Evolutionary conservation across 2,113 vertebrate genomes (phyloP).

Genomic region (Festucalex cinctus): DNA sequence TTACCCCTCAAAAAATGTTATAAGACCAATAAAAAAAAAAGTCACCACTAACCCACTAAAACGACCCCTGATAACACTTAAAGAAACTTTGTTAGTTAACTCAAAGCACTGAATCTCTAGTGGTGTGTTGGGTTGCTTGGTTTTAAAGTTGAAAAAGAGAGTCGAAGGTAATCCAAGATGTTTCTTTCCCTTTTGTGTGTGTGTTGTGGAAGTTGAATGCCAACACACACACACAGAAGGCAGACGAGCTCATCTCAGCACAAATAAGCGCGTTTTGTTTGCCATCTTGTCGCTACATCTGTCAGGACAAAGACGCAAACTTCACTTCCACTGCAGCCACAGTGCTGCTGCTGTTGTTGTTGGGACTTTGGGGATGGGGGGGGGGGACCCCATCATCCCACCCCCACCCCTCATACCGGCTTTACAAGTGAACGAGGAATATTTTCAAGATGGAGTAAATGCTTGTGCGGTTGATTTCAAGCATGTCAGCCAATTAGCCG

Average conservation of each 20-base stretch:
- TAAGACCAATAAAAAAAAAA: too few relatives aligned
- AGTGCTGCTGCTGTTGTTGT: conserved; percentile 76
- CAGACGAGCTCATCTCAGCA: conserved; percentile 78
- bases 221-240: conserved; percentile 73
- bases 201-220: conserved; percentile 77
- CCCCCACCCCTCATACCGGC: neutral
- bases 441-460: conserved; percentile 41
- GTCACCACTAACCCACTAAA: too few relatives aligned
- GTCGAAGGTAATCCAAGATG: conserved; percentile 70
- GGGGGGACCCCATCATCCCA: too few relatives aligned
- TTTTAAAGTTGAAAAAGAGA: conserved; percentile 59
- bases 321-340: conserved; percentile 78
- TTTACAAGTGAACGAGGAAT: conserved; percentile 32
- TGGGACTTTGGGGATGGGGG: conserved; percentile 38
- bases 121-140: conserved; percentile 11
- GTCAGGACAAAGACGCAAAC: conserved; percentile 82
- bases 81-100: conserved; percentile 59
- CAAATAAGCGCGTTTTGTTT: conserved; percentile 85
- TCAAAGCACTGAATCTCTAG: conserved; percentile 37
- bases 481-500: conserved; percentile 37
- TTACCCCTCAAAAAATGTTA: too few relatives aligned
- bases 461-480: conserved; percentile 29
- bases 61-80: too few relatives aligned
- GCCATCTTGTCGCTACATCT: conserved; percentile 83
- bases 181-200: conserved; percentile 58